A percentile compares a stretch with the other conserved stretches of the same genome.
These are phyloP conservation scores for Leucophora obtusa DNA, from an alignment of 2,888 invertebrate genomes.

Conservation along the genomic window DNA sequence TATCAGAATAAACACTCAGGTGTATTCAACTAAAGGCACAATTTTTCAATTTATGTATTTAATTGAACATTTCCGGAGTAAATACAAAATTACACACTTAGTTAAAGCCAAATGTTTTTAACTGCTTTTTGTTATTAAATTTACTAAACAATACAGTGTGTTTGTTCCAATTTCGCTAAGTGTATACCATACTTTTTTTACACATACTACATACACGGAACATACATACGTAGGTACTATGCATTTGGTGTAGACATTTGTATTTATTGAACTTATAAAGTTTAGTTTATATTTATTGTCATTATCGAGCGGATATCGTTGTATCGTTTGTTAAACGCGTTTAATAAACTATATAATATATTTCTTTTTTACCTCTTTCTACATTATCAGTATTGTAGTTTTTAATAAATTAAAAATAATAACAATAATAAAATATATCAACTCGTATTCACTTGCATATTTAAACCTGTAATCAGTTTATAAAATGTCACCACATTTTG, in stretches of 20 bases:
- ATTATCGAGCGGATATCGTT: constrained; percentile 78
- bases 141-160: background rate
- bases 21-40: background rate
- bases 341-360: constrained; percentile 38
- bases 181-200: background rate
- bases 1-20: background rate
- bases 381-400: constrained; percentile 33
- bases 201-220: background rate
- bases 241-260: constrained; percentile 65
- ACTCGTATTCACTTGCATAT: background rate
- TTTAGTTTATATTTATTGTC: constrained; percentile 79
- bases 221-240: constrained; percentile 11
- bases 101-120: too few species aligned
- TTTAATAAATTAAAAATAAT: constrained; percentile 28
- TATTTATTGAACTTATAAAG: constrained; percentile 67
- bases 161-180: background rate
- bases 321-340: constrained; percentile 46
- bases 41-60: too few species aligned
- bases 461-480: constrained; percentile 37
- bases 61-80: too few species aligned
- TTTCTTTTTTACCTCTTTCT: background rate
- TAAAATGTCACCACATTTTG: constrained; percentile 18
- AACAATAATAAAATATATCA: background rate
- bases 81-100: too few species aligned
- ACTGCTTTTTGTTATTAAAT: too few species aligned